A percentile compares a stretch with the other conserved stretches of the same genome.
phyloP scores from a whole-genome alignment of 2,888 invertebrate species.

The Sphecodes monilicornis region DNA sequence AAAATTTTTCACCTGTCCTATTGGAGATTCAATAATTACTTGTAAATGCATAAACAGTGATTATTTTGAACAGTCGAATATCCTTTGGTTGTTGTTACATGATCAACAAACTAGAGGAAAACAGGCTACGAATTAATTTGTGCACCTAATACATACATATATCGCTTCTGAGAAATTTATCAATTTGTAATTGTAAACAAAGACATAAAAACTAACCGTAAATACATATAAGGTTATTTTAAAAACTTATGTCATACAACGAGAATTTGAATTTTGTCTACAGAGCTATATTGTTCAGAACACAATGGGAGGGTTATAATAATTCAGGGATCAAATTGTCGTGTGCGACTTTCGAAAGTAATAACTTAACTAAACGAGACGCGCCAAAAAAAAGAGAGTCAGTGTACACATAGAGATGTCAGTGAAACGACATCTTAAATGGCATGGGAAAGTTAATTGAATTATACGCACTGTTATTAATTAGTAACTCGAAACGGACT shows the following conservation, averaged over 20 bases:
- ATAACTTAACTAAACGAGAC: background rate
- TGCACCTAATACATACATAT: too few species aligned
- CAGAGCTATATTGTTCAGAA: background rate
- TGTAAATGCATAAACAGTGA: too few species aligned
- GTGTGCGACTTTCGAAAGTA: background rate
- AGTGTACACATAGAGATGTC: background rate
- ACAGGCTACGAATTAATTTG: too few species aligned
- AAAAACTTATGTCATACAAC: background rate
- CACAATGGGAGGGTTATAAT: background rate
- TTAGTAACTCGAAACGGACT: conserved; percentile 1
- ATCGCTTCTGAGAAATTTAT: too few species aligned
- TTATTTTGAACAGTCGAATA: too few species aligned
- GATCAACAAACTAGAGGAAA: too few species aligned
- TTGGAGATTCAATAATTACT: too few species aligned
- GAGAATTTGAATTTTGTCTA: background rate
- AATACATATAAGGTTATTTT: too few species aligned
- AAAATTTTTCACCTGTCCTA: too few species aligned
- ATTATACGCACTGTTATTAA: conserved; percentile 27
- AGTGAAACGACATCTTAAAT: background rate
- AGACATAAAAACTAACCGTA: too few species aligned
- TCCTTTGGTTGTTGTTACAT: too few species aligned
- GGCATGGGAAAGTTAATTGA: background rate
- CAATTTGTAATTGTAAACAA: too few species aligned
- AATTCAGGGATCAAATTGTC: background rate
- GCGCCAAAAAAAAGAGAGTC: background rate